These are phyloP conservation scores for Poecilia picta DNA, from an alignment of 2,797 vertebrate genomes.

Conservation along the genomic window DNA sequence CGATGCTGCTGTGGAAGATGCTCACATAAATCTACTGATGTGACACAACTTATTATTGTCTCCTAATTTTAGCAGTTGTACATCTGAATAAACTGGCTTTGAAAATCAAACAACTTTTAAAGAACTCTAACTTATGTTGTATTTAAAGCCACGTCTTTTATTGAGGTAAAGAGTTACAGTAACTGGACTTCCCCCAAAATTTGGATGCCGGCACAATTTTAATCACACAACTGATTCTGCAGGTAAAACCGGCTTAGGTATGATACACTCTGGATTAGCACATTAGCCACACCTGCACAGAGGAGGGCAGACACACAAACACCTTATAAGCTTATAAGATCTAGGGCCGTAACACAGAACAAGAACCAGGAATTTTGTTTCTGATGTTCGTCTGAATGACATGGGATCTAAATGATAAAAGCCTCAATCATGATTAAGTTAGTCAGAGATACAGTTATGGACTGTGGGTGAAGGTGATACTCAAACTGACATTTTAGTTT, in stretches of 20 bases:
- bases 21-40: not conserved
- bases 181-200: too few relatives aligned
- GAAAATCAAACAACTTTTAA: not conserved
- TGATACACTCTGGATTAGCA: too few relatives aligned
- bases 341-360: not conserved
- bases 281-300: too few relatives aligned
- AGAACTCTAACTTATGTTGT: not conserved
- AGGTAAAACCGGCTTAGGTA: not conserved
- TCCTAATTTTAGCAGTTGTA: not conserved
- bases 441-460: not conserved
- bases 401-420: not conserved
- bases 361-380: not conserved
- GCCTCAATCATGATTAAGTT: not conserved
- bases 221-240: not conserved
- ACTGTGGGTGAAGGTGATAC: not conserved
- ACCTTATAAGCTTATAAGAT: too few relatives aligned
- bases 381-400: not conserved
- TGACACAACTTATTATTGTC: not conserved
- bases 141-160: not conserved
- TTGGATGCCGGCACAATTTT: not conserved
- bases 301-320: too few relatives aligned
- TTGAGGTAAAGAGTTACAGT: not conserved
- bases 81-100: not conserved
- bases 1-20: not conserved
- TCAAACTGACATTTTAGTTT: not conserved